Conservation (phyloP, 2,797 vertebrate species). For the Halcyon leucocephala region DNA sequence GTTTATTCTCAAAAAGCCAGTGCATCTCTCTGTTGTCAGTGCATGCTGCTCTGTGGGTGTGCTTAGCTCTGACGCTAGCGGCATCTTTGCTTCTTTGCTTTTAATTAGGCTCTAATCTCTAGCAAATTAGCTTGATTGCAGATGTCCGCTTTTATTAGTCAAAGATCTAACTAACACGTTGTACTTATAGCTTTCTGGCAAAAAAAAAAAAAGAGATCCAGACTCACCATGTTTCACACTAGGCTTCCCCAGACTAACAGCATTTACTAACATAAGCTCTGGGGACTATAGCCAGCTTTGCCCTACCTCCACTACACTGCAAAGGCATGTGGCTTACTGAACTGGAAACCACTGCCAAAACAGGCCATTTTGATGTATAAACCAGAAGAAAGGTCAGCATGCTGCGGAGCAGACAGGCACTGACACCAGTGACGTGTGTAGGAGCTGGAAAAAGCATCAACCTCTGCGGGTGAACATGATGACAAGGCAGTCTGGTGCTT, state of each 20-base stretch:
- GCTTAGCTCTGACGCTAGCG: background rate
- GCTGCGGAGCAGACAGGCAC: conserved; percentile 4
- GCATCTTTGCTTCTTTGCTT: background rate
- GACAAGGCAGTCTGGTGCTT: background rate
- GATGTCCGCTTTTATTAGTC: background rate
- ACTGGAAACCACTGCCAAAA: conserved; percentile 3
- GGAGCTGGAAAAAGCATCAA: conserved; percentile 47
- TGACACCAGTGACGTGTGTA: background rate
- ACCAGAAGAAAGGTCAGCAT: conserved; percentile 47
- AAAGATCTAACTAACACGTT: background rate
- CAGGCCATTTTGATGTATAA: background rate
- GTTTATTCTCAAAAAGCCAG: background rate
- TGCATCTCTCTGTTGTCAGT: background rate
- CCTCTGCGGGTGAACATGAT: background rate
- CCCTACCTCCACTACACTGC: background rate
- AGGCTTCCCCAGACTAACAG: background rate
- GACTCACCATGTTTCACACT: background rate
- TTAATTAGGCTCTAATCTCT: background rate
- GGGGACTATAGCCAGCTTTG: background rate
- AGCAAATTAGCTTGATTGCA: background rate
- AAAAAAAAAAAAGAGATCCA: background rate
- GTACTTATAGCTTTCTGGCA: background rate
- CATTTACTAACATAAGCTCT: background rate
- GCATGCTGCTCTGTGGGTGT: background rate
- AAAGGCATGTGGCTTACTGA: background rate